A percentile compares a stretch with the other conserved stretches of the same genome.
Evolutionary conservation across 2,113 vertebrate genomes (phyloP).

Genomic region (Nansenia antarctica): DNA sequence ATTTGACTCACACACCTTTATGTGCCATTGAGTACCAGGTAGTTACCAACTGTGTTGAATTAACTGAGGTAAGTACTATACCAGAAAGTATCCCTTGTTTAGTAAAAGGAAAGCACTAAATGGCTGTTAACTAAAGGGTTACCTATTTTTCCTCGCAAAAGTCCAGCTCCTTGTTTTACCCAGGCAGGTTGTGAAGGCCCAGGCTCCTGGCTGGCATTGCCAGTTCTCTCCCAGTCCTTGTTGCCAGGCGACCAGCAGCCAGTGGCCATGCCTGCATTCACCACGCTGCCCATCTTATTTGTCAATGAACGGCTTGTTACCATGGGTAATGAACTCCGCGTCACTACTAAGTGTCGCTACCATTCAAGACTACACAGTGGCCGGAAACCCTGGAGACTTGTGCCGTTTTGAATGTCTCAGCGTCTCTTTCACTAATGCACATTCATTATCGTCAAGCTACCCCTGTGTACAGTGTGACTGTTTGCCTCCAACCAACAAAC

Average conservation of each 20-base stretch:
- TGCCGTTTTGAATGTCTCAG: too few species aligned
- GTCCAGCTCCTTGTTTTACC: neutral
- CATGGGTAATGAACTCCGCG: constrained; percentile 15
- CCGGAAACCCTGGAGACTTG: constrained; percentile 28
- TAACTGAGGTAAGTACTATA: too few species aligned
- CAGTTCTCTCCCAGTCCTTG: constrained; percentile 20
- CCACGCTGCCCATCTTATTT: constrained; percentile 28
- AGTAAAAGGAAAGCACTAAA: too few species aligned
- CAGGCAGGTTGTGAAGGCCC: neutral
- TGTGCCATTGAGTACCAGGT: too few species aligned
- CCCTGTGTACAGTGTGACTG: too few species aligned
- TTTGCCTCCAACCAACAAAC: too few species aligned
- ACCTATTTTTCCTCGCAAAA: neutral
- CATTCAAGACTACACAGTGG: constrained; percentile 31
- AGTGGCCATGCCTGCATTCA: constrained; percentile 41
- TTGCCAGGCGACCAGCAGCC: constrained; percentile 40
- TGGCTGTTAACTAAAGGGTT: too few species aligned
- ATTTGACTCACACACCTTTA: too few species aligned
- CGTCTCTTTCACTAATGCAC: too few species aligned
- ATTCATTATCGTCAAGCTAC: neutral
- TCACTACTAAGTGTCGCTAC: constrained; percentile 18
- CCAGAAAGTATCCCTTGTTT: too few species aligned
- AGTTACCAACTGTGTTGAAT: too few species aligned
- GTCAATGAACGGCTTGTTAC: constrained; percentile 34
- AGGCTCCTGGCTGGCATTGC: constrained; percentile 14